A percentile compares a stretch with the other conserved stretches of the same genome.
Conservation (phyloP, 2,888 invertebrate species). For the Leucania comma region DNA sequence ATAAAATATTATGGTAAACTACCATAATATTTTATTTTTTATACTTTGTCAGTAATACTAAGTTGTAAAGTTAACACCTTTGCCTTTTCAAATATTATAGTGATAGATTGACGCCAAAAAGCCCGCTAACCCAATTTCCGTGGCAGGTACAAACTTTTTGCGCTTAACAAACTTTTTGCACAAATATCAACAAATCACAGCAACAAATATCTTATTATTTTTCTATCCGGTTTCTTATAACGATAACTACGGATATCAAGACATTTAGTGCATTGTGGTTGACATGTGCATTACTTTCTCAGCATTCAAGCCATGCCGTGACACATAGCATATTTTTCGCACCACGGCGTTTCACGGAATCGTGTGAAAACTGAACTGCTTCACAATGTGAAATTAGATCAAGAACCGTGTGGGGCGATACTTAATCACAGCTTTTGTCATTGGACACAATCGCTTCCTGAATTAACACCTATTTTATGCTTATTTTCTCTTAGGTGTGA, state of each 20-base stretch:
- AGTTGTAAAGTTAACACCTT: conserved; percentile 9
- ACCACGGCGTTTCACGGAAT: conserved; percentile 65
- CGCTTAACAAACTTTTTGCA: conserved; percentile 36
- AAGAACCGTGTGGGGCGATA: conserved; percentile 62
- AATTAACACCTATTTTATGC: conserved; percentile 61
- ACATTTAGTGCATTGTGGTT: conserved; percentile 47
- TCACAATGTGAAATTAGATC: conserved; percentile 76
- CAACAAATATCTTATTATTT: conserved; percentile 17
- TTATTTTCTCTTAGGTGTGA: conserved; percentile 57
- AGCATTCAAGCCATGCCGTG: conserved; percentile 50
- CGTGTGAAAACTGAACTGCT: conserved; percentile 66
- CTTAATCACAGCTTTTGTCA: conserved; percentile 65
- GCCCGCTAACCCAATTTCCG: conserved; percentile 46
- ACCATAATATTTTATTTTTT: background rate
- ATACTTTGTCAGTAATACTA: background rate
- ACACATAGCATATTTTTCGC: conserved; percentile 67
- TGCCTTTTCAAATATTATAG: conserved; percentile 19
- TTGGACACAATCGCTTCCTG: conserved; percentile 64
- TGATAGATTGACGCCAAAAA: conserved; percentile 13
- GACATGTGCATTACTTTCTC: conserved; percentile 62
- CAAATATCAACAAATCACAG: conserved; percentile 20
- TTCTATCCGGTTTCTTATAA: conserved; percentile 38
- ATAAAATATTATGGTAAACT: too few species aligned
- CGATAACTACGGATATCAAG: conserved; percentile 47
- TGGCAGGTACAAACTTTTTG: conserved; percentile 41